Evolutionary conservation across 1,140 invertebrate species (phyloP).

Genomic region (Trichogramma pretiosum): DNA sequence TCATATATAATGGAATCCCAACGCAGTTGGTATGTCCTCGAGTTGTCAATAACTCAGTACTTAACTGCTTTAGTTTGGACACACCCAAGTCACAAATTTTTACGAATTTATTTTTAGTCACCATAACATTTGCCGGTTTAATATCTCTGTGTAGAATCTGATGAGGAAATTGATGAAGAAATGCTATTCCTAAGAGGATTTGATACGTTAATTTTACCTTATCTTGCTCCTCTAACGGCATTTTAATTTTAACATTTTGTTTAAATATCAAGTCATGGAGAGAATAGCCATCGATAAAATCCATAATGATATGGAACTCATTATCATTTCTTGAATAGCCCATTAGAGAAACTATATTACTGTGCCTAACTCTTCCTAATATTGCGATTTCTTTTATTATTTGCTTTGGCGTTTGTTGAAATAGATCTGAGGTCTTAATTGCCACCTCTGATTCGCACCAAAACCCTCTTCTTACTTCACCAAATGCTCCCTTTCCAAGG

Average conservation of each 20-base stretch:
- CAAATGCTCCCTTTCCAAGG: not conserved
- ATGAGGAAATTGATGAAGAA: not conserved
- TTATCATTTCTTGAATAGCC: too few relatives aligned
- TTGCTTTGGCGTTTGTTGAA: not conserved
- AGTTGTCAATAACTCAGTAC: not conserved
- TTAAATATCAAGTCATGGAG: too few relatives aligned
- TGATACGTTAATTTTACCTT: not conserved
- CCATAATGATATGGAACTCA: slow-evolving; percentile 9
- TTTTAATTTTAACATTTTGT: not conserved
- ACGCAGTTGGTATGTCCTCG: too few relatives aligned
- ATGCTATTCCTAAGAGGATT: slow-evolving; percentile 6
- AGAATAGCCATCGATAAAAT: slow-evolving; percentile 2
- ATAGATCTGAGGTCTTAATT: not conserved
- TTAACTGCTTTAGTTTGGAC: not conserved
- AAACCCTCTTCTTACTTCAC: not conserved
- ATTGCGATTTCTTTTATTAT: slow-evolving; percentile 1
- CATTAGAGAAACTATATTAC: slow-evolving; percentile 3
- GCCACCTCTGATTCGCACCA: slow-evolving; percentile 1
- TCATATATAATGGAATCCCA: slow-evolving; percentile 7
- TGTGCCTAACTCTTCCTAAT: not conserved
- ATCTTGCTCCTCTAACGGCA: not conserved
- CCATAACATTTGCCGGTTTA: slow-evolving; percentile 9
- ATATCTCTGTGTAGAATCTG: slow-evolving; percentile 4
- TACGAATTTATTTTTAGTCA: not conserved
- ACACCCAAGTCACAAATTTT: slow-evolving; percentile 11